Base-by-base conservation (phyloP, 2,113 vertebrate genomes). In the Hystrix cristata region DNA sequence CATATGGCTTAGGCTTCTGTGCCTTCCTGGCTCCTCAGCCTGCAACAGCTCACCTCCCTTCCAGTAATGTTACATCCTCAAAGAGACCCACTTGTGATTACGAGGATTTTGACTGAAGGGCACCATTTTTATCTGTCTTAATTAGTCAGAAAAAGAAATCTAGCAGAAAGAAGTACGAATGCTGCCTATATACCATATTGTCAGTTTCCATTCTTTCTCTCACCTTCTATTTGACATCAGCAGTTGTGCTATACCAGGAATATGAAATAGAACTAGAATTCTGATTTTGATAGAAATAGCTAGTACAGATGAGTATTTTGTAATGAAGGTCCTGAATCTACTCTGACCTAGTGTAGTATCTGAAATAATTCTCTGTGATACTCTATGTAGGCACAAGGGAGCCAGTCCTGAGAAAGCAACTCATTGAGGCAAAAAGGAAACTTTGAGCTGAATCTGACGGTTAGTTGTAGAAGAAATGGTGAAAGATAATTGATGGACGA, bases 401-500 rank as follows among this genome's bases (percentile, higher is more conserved):
- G 53, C 59, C 46, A 92, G 76, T 74, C 7, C 14, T 76, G 31
- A 76, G 85, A 71, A 95, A 97, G 69, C 27, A 85, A 72, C 12
- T 94, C 94, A 55, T 0, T 87, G 67, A 97, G 76, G 31, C 48
- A 81, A 92, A 95, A 95, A 92, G 69, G 43, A 87, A 11, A 84
- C 76, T 92, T 55, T 71, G 94, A 94, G 71, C 7, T 25, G 19
- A 74, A 95, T 78, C 51, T 97, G 87, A 94, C 74, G 95, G 59
- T 93, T 88, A 86, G 55, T 93, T 64, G 19, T 74, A 87, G 69
- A 91, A 86, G 48, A 94, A 91, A 95, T 82, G 53, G 15, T 86
- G 38, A 97, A 97, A 86, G 83, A 71, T 57, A 62, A 79, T 81
- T 94, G 84, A 84, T 3, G 93, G 84, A 51, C 16, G 59, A 95